Percentiles rank a stretch among this genome's conserved stretches.
phyloP scores from a whole-genome alignment of 2,113 vertebrate genomes.

The Panthera tigris region DNA sequence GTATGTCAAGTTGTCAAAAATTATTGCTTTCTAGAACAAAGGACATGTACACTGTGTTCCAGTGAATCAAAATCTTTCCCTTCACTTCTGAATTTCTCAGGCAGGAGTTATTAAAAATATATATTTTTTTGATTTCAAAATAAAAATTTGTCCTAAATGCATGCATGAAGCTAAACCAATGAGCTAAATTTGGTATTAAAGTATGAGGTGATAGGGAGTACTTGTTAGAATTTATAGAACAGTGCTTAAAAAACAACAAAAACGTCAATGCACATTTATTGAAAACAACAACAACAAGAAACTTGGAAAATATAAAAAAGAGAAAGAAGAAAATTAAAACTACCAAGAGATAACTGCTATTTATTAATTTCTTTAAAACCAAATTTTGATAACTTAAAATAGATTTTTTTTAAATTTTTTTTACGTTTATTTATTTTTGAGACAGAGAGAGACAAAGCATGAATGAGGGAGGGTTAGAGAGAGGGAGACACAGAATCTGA shows the following conservation, averaged over 20 bases:
- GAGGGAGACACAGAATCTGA: too few relatives aligned
- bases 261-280: background rate
- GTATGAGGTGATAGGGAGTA: background rate
- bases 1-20: background rate
- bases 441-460: too few relatives aligned
- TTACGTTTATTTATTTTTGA: too few relatives aligned
- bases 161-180: background rate
- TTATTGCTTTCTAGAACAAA: background rate
- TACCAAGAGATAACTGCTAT: background rate
- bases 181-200: background rate
- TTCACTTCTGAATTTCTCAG: background rate
- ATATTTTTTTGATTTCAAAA: background rate
- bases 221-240: background rate
- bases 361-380: slow-evolving; percentile 27
- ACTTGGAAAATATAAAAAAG: background rate
- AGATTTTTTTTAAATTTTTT: background rate
- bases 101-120: background rate
- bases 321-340: background rate
- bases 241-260: background rate
- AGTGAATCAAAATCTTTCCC: background rate
- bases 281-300: background rate
- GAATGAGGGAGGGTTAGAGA: too few relatives aligned
- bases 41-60: background rate
- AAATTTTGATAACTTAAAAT: background rate
- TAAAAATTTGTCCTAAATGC: background rate